phyloP scores from a whole-genome alignment of 2,888 invertebrate genomes.

The Plusia festucae region DNA sequence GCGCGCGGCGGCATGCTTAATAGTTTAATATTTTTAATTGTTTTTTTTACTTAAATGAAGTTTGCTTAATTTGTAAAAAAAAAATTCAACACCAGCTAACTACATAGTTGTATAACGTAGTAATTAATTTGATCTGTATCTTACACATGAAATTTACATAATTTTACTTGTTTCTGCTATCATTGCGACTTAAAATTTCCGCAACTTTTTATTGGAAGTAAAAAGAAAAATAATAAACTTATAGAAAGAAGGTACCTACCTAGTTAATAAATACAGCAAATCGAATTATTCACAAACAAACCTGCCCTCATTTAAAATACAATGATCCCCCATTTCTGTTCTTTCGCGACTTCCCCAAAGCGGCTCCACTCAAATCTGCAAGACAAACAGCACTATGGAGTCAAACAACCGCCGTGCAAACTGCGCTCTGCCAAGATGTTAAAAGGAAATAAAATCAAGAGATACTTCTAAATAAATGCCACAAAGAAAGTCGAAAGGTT shows the following conservation, averaged over 20 bases:
- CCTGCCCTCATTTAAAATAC: conserved; percentile 46
- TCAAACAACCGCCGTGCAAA: conserved; percentile 34
- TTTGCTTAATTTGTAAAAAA: no score
- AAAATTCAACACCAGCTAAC: no score
- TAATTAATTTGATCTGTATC: no score
- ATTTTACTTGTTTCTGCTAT: no score
- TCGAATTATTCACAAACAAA: conserved; percentile 50
- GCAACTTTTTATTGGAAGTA: neutral
- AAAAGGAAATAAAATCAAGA: conserved; percentile 7
- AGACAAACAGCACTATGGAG: conserved; percentile 54
- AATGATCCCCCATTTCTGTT: conserved; percentile 38
- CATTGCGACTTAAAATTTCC: no score
- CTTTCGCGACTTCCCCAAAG: conserved; percentile 47
- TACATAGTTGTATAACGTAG: no score
- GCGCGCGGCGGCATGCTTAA: no score
- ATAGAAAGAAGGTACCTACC: conserved; percentile 19
- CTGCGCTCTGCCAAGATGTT: conserved; percentile 8
- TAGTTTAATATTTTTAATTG: no score
- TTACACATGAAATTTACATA: no score
- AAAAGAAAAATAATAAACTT: conserved; percentile 26
- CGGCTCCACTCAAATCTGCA: conserved; percentile 53
- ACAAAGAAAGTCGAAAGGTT: neutral
- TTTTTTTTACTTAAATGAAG: no score
- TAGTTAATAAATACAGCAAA: conserved; percentile 34
- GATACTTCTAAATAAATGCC: neutral